Percentiles rank a stretch among this genome's conserved stretches.
phyloP scores from a whole-genome alignment of 53 echinoderm and acorn worm species.

The Patiria pectinifera region DNA sequence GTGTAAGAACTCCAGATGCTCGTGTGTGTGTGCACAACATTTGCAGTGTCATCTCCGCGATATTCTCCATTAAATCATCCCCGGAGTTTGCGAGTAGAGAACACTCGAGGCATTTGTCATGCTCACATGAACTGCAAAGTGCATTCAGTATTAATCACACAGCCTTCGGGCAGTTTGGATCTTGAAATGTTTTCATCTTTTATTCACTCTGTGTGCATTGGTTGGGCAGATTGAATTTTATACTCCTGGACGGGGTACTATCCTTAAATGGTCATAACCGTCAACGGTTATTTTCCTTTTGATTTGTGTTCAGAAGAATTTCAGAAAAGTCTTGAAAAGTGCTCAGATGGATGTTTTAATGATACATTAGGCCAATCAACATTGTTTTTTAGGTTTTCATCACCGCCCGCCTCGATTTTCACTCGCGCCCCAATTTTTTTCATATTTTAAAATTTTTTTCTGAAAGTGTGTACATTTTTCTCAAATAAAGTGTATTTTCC shows the following conservation, averaged over 20 bases:
- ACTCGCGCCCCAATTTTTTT: too few relatives aligned
- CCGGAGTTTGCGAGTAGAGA: background rate
- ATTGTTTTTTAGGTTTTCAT: too few relatives aligned
- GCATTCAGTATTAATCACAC: constrained; percentile 43
- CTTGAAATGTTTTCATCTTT: background rate
- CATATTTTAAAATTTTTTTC: too few relatives aligned
- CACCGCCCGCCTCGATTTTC: too few relatives aligned
- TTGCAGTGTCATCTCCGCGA: background rate
- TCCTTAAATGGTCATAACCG: background rate
- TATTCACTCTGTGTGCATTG: background rate
- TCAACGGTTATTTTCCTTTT: background rate
- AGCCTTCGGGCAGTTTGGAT: background rate
- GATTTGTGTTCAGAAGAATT: background rate
- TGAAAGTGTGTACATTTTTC: too few relatives aligned
- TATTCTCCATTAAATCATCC: background rate
- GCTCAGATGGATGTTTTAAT: too few relatives aligned
- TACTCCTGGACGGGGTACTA: too few relatives aligned
- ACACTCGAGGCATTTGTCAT: constrained; percentile 25
- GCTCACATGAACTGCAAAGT: constrained; percentile 27
- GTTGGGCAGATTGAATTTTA: background rate
- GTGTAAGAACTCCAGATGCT: background rate
- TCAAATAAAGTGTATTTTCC: too few relatives aligned
- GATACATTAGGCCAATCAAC: too few relatives aligned
- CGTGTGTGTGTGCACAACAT: background rate
- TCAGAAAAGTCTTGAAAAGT: too few relatives aligned